phyloP scores from a whole-genome alignment of 2,888 invertebrate genomes.

The Cacoxenus indagator region DNA sequence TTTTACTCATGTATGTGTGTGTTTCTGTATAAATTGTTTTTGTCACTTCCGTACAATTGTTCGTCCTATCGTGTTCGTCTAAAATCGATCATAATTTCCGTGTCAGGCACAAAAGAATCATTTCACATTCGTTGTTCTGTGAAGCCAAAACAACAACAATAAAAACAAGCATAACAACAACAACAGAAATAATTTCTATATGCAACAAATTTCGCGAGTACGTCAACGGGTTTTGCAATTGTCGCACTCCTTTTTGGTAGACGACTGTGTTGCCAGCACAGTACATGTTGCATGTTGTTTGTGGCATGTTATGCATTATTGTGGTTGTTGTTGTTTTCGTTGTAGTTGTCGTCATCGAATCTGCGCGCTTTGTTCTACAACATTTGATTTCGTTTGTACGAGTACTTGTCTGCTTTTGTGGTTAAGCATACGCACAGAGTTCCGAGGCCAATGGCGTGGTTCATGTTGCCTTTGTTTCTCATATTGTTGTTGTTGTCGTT shows the following conservation, averaged over 20 bases:
- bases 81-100: slow-evolving; percentile 43
- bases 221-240: background rate
- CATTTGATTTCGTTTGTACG: slow-evolving; percentile 3
- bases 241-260: background rate
- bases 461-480: no score
- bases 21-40: background rate
- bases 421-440: background rate
- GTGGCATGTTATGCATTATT: background rate
- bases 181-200: background rate
- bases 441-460: background rate
- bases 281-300: background rate
- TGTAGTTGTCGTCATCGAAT: background rate
- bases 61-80: slow-evolving; percentile 7
- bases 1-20: background rate
- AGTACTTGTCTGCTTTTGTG: slow-evolving; percentile 4
- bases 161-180: background rate
- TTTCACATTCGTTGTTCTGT: background rate
- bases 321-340: background rate
- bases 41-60: slow-evolving; percentile 14
- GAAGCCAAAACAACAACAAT: background rate
- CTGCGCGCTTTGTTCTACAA: background rate
- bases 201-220: background rate
- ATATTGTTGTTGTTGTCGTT: slow-evolving; percentile 11
- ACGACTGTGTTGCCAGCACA: background rate
- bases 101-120: slow-evolving; percentile 27